Evolutionary conservation across 2,797 vertebrate genomes (phyloP).

Genomic region (Diglossa cyanea): DNA sequence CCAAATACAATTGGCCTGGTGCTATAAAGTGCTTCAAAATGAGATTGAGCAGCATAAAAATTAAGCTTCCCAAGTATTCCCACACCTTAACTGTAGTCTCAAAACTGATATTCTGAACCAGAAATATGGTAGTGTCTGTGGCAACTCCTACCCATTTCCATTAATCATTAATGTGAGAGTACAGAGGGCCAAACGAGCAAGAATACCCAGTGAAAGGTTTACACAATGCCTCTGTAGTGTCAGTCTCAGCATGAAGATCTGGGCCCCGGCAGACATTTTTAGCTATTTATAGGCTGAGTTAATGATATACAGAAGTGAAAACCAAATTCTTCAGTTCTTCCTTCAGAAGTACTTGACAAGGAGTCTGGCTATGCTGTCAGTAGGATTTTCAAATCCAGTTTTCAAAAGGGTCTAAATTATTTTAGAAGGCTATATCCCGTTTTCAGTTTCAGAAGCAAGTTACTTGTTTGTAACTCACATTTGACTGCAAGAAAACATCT

Average conservation of each 20-base stretch:
- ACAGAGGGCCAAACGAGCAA: fast-evolving
- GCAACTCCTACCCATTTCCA: background rate
- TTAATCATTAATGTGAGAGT: background rate
- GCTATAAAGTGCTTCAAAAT: background rate
- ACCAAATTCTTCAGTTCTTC: background rate
- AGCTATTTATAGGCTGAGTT: background rate
- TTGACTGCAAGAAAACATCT: fast-evolving
- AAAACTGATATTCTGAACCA: background rate
- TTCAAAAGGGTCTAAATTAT: background rate
- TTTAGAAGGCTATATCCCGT: background rate
- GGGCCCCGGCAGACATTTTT: background rate
- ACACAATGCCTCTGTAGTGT: background rate
- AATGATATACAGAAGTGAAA: slow-evolving; percentile 27
- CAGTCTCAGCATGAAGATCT: background rate
- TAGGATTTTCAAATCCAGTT: background rate
- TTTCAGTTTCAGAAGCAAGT: background rate
- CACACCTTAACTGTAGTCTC: background rate
- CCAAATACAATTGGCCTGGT: background rate
- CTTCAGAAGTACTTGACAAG: background rate
- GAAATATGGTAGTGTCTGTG: background rate
- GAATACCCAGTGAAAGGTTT: background rate
- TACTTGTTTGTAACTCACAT: background rate
- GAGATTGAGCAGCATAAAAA: background rate
- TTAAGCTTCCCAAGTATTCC: background rate
- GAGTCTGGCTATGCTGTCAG: background rate